Percentiles rank a stretch among this genome's conserved stretches.
These are phyloP conservation scores for Perdita meconis DNA, from an alignment of 2,888 invertebrate genomes.

Conservation along the genomic window DNA sequence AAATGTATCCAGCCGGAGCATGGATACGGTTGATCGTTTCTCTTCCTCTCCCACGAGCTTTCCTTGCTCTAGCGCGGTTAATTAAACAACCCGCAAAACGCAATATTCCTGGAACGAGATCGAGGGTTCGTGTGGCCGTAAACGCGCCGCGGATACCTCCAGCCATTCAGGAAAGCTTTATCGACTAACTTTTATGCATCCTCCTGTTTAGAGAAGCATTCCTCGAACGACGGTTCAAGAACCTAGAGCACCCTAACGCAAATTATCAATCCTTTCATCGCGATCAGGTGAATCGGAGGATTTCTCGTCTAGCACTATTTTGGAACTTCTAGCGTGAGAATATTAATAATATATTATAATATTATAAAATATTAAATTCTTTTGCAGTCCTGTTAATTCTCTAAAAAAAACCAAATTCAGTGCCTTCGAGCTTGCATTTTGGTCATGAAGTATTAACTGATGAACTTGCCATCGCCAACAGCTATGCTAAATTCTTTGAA, in stretches of 20 bases:
- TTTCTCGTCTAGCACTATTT: too few species aligned
- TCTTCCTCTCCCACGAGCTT: slow-evolving; percentile 49
- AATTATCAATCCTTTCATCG: not conserved
- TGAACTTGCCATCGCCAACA: too few species aligned
- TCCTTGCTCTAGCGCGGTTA: slow-evolving; percentile 45
- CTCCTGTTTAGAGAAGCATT: not conserved
- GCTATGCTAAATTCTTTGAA: too few species aligned
- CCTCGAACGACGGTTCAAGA: not conserved
- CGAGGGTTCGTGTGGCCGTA: slow-evolving; percentile 1
- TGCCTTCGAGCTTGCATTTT: too few species aligned
- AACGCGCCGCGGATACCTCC: not conserved
- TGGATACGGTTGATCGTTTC: slow-evolving; percentile 33
- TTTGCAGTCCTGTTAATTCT: too few species aligned
- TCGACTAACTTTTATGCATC: not conserved
- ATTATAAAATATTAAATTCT: too few species aligned
- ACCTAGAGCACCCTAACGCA: not conserved
- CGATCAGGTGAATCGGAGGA: too few species aligned
- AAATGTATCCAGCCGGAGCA: slow-evolving; percentile 44
- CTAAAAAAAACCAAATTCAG: too few species aligned
- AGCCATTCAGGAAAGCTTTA: slow-evolving; percentile 5
- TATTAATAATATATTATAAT: too few species aligned
- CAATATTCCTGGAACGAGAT: slow-evolving; percentile 20
- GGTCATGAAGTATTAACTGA: too few species aligned
- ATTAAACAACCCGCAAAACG: slow-evolving; percentile 39
- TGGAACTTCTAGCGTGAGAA: too few species aligned